Conservation (phyloP, 2,113 vertebrate genomes). For the Struthio camelus region DNA sequence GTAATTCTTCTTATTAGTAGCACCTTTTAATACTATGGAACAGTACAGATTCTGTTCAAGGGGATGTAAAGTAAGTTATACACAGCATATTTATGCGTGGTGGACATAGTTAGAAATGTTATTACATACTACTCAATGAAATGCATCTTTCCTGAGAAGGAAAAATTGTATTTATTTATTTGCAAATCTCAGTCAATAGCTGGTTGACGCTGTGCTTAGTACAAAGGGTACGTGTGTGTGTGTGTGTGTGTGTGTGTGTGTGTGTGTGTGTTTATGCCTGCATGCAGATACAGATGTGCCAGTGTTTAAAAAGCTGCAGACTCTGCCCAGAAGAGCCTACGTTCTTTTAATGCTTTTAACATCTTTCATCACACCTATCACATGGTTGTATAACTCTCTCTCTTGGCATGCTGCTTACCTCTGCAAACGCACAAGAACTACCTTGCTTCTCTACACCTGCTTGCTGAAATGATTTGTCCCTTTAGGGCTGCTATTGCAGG, state of each 20-base stretch:
- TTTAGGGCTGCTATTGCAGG: background rate
- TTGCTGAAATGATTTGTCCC: background rate
- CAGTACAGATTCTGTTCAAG: background rate
- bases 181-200: background rate
- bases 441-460: background rate
- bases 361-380: background rate
- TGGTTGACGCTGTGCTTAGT: background rate
- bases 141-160: background rate
- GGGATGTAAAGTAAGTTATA: background rate
- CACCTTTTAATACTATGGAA: background rate
- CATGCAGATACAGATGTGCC: background rate
- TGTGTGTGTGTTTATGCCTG: too few relatives aligned
- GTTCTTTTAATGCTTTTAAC: background rate
- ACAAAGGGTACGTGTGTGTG: fast-evolving
- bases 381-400: background rate
- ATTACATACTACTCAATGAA: background rate
- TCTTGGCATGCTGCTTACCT: background rate
- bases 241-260: too few relatives aligned
- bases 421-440: background rate
- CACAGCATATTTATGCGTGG: background rate
- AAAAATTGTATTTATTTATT: background rate
- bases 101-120: background rate
- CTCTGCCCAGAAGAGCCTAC: background rate
- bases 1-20: background rate
- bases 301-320: background rate